A percentile compares a stretch with the other conserved stretches of the same genome.
These are phyloP conservation scores for Chloroclysta siterata DNA, from an alignment of 2,888 invertebrate species.

Conservation along the genomic window DNA sequence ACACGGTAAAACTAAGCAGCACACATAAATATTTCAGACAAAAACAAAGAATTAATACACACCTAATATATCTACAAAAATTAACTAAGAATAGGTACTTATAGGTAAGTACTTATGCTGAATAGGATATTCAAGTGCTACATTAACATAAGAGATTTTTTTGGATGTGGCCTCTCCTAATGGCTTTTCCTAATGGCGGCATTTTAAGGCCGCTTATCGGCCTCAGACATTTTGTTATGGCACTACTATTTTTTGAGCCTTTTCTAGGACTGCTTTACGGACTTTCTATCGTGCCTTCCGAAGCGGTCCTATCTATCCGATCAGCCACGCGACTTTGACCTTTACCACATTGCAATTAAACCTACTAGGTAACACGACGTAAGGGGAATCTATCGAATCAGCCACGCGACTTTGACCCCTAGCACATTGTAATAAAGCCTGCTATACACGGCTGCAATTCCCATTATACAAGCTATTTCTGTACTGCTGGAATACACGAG, in stretches of 20 bases:
- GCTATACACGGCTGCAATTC: slow-evolving; percentile 36
- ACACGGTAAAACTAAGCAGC: too few relatives aligned
- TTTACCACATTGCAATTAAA: not conserved
- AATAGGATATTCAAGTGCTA: too few relatives aligned
- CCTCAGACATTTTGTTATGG: not conserved
- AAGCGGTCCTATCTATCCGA: not conserved
- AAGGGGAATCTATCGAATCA: not conserved
- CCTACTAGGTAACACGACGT: not conserved
- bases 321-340: not conserved
- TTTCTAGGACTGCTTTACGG: not conserved
- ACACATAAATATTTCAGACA: too few relatives aligned
- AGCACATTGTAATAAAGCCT: slow-evolving; percentile 31
- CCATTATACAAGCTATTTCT: slow-evolving; percentile 61
- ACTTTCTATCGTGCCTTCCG: not conserved
- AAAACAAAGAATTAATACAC: too few relatives aligned
- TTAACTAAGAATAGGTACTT: too few relatives aligned
- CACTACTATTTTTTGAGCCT: too few relatives aligned
- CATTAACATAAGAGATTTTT: too few relatives aligned
- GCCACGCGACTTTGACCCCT: slow-evolving; percentile 25
- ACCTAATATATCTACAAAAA: too few relatives aligned
- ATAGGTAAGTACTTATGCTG: too few relatives aligned
- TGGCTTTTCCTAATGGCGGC: too few relatives aligned
- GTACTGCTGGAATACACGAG: slow-evolving; percentile 61
- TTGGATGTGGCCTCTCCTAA: too few relatives aligned
- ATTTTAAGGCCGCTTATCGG: too few relatives aligned